phyloP scores from a whole-genome alignment of 2,888 invertebrate species.

The Drosophila glabriapex region DNA sequence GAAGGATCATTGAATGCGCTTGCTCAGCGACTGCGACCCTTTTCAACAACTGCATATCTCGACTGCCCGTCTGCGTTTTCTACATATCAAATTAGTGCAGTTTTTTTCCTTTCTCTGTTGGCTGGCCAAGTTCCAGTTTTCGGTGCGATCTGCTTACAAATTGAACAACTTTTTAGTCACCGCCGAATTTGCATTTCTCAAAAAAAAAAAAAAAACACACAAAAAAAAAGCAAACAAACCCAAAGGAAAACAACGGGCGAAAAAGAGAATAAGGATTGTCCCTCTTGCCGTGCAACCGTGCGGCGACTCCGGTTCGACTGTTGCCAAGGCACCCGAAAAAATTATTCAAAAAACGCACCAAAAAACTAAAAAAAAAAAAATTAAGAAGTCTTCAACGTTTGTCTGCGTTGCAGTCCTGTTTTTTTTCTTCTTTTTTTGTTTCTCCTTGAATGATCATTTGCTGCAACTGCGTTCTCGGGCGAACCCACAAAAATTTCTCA shows the following conservation, averaged over 20 bases:
- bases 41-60: constrained; percentile 45
- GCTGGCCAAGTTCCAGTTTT: constrained; percentile 45
- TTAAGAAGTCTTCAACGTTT: constrained; percentile 48
- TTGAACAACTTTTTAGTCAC: constrained; percentile 58
- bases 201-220: constrained; percentile 11
- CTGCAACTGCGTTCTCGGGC: constrained; percentile 59
- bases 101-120: constrained; percentile 43
- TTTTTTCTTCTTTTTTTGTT: background rate
- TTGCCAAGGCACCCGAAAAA: constrained; percentile 66
- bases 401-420: constrained; percentile 48
- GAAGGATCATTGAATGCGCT: constrained; percentile 1
- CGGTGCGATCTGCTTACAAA: constrained; percentile 60
- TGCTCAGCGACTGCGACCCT: constrained; percentile 22
- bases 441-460: constrained; percentile 32
- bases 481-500: constrained; percentile 77
- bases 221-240: constrained; percentile 12
- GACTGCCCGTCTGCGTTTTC: constrained; percentile 22
- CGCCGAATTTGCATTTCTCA: constrained; percentile 79
- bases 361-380: constrained; percentile 15
- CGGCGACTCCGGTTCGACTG: constrained; percentile 27
- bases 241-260: constrained; percentile 8
- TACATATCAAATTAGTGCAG: constrained; percentile 73
- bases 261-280: constrained; percentile 59
- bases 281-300: constrained; percentile 20
- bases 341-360: constrained; percentile 36